Evolutionary conservation across 2,113 vertebrate species (phyloP).

Genomic region (Apodemus speciosus): DNA sequence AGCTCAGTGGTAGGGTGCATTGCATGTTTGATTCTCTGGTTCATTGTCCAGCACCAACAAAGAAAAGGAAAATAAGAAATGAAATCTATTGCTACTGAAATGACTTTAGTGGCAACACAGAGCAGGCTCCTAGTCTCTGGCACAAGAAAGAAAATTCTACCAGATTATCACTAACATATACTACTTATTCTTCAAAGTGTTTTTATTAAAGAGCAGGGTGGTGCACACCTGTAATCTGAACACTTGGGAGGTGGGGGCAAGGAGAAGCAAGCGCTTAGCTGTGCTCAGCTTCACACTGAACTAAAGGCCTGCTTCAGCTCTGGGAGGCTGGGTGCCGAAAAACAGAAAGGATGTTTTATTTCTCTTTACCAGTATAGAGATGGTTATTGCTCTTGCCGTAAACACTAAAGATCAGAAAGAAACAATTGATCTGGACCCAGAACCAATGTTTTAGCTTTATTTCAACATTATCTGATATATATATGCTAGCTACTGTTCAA

Average conservation of each 20-base stretch:
- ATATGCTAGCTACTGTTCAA: not conserved
- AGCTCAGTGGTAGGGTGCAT: not conserved
- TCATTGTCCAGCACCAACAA: not conserved
- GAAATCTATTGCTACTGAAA: constrained; percentile 26
- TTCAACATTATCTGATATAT: not conserved
- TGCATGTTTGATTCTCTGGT: not conserved
- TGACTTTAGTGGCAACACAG: constrained; percentile 34
- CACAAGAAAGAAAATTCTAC: not conserved
- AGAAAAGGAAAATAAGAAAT: not conserved
- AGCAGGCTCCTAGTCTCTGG: not conserved
- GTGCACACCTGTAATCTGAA: not conserved
- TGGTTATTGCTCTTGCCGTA: constrained; percentile 38
- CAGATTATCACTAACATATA: not conserved
- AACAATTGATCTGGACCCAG: not conserved
- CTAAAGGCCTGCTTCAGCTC: not conserved
- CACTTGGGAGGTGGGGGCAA: not conserved
- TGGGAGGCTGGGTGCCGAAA: not conserved
- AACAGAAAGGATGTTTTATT: not conserved
- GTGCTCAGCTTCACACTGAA: not conserved
- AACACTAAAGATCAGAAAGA: constrained; percentile 5
- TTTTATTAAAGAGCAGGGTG: not conserved
- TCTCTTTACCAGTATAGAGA: not conserved
- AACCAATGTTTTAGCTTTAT: constrained; percentile 49
- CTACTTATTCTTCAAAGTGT: not conserved
- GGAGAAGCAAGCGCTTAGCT: not conserved